Conservation (phyloP, 2,113 vertebrate species). For the Okapia johnstoni region DNA sequence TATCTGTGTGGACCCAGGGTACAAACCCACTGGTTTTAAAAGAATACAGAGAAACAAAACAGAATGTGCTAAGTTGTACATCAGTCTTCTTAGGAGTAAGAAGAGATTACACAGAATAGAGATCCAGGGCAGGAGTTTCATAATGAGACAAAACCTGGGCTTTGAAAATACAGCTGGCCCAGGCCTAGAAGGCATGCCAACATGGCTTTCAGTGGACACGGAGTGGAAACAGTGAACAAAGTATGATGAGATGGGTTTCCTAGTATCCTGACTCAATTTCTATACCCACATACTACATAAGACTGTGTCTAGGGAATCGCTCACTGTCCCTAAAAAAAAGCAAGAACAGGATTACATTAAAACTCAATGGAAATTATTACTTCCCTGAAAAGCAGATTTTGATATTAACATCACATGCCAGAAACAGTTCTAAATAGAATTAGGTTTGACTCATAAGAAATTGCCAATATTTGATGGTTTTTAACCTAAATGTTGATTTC, state of each 20-base stretch:
- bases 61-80: neutral
- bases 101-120: neutral
- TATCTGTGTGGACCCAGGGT: neutral
- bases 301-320: neutral
- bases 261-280: neutral
- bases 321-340: neutral
- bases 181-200: fast-evolving
- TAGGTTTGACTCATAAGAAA: neutral
- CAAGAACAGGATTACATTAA: neutral
- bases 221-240: neutral
- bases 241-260: neutral
- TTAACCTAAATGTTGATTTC: neutral
- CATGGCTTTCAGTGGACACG: neutral
- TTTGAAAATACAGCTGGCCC: neutral
- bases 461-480: neutral
- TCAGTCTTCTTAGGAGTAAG: neutral
- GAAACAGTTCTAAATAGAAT: neutral
- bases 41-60: neutral
- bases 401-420: neutral
- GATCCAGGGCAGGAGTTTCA: neutral
- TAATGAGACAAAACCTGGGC: neutral
- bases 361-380: neutral
- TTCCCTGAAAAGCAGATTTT: neutral
- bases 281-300: fast-evolving
- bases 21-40: fast-evolving